Base-by-base conservation (phyloP, 2,888 invertebrate species). In the Campoletis raptor region DNA sequence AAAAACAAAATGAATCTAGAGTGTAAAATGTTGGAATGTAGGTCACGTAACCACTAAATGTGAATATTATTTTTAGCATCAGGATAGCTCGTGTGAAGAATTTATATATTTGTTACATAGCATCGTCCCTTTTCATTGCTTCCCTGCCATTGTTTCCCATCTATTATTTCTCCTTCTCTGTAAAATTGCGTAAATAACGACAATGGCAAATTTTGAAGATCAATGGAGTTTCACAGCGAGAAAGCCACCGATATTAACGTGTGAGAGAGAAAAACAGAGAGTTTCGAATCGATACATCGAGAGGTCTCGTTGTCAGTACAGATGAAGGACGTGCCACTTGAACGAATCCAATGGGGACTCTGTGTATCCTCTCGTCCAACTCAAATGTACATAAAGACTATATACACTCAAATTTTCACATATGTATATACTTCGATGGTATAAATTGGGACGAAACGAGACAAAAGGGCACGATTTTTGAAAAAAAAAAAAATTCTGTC, bases 281-380 rank as follows among this genome's bases (percentile, higher is more conserved):
- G 73, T 45, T 76, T 70, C 64, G 73, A 87, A 88, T 88, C 88
- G 88, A 88, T 88, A 88, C 88, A 87, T 88, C 83, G 88, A 88
- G 87, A 85, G 86, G 87, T 81, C 85, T 88, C 88, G 83, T 87
- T 84, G 81, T 48, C 78, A 72, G 81, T 78, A 77, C 76, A 66
- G 76, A 72, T 87, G 73, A 85, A 83, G 85, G 87, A 87, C 85
- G 67, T 67, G 83, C 83, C 83, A 88, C 88, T 88, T 88, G 79
- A 88, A 88, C 79, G 81, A 70, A 84, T 83, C 81, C 83, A 83
- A 86, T 83, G 81, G 84, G 79, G 79, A 82, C 69, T 64, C 73
- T 57, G 78, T 40, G 74, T 48, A 79, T 86, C 84, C 86, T 79
- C 84, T 86, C 84, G 84, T 84, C 86, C 64, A 86, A 83, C 79